A percentile compares a stretch with the other conserved stretches of the same genome.
Conservation (phyloP, 2,888 invertebrate genomes). For the Shargacucullia verbasci region DNA sequence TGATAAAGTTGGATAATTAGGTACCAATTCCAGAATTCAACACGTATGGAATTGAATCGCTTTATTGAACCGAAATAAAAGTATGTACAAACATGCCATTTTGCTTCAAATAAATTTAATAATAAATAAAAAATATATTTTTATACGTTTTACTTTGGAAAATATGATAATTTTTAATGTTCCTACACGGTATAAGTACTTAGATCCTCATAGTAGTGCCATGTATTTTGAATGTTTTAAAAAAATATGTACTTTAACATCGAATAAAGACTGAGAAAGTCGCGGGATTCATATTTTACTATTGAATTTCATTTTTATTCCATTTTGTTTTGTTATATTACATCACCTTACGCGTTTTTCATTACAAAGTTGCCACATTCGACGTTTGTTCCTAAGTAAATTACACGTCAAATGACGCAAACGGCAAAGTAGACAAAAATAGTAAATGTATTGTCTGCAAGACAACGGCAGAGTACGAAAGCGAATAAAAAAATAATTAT, state of each 20-base stretch:
- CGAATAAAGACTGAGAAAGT: constrained; percentile 84
- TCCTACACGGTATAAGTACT: constrained; percentile 77
- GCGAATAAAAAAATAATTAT: background rate
- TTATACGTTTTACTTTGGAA: constrained; percentile 76
- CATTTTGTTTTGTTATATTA: constrained; percentile 36
- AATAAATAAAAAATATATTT: constrained; percentile 70
- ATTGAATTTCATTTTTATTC: constrained; percentile 41
- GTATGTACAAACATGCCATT: constrained; percentile 68
- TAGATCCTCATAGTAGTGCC: constrained; percentile 79
- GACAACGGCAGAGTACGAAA: too few relatives aligned
- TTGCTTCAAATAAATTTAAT: constrained; percentile 62
- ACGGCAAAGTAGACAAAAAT: too few relatives aligned
- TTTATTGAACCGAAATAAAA: constrained; percentile 32
- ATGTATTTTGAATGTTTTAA: constrained; percentile 69
- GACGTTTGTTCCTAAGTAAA: too few relatives aligned
- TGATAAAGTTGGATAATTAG: constrained; percentile 6
- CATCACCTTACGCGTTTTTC: constrained; percentile 28
- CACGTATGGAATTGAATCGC: constrained; percentile 46
- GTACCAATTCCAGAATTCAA: constrained; percentile 12
- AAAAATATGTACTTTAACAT: constrained; percentile 70
- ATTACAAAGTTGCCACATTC: background rate
- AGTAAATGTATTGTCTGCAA: too few relatives aligned
- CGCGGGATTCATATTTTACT: constrained; percentile 57
- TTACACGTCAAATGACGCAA: too few relatives aligned
- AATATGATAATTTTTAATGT: constrained; percentile 72